Evolutionary conservation across 2,113 vertebrate species (phyloP).

Genomic region (Formicarius rufipectus): DNA sequence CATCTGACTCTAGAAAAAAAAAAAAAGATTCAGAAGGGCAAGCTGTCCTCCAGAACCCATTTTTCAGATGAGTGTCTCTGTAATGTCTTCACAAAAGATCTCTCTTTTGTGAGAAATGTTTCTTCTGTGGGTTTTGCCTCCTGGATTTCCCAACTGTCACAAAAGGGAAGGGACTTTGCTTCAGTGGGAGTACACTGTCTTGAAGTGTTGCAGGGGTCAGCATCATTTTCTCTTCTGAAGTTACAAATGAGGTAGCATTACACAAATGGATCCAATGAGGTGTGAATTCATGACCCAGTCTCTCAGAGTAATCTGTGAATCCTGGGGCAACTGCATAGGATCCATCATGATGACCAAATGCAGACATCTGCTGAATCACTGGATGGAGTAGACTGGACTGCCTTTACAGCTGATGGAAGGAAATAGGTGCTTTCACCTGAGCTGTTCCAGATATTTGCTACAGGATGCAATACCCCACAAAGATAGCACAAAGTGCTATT

Average conservation of each 20-base stretch:
- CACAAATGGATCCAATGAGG: not conserved
- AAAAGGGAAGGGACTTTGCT: not conserved
- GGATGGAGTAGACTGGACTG: not conserved
- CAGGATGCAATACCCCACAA: not conserved
- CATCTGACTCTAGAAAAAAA: not conserved
- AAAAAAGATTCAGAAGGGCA: not conserved
- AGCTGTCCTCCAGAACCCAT: not conserved
- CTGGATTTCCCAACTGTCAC: not conserved
- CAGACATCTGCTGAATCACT: not conserved
- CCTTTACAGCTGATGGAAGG: not conserved
- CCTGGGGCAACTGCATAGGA: not conserved
- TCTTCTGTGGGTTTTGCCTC: not conserved
- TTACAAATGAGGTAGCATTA: not conserved
- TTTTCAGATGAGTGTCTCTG: not conserved
- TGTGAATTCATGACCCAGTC: not conserved
- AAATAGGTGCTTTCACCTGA: not conserved
- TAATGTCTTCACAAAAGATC: not conserved
- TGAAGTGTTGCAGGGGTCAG: not conserved
- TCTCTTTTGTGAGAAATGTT: not conserved
- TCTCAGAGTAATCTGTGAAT: not conserved
- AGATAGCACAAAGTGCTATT: not conserved
- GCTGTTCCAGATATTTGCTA: not conserved
- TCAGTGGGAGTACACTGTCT: rapidly evolving
- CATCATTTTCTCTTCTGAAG: not conserved
- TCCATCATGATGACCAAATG: not conserved